These are phyloP conservation scores for Catharus fuscescens DNA, from an alignment of 2,113 vertebrate genomes.

Conservation along the genomic window DNA sequence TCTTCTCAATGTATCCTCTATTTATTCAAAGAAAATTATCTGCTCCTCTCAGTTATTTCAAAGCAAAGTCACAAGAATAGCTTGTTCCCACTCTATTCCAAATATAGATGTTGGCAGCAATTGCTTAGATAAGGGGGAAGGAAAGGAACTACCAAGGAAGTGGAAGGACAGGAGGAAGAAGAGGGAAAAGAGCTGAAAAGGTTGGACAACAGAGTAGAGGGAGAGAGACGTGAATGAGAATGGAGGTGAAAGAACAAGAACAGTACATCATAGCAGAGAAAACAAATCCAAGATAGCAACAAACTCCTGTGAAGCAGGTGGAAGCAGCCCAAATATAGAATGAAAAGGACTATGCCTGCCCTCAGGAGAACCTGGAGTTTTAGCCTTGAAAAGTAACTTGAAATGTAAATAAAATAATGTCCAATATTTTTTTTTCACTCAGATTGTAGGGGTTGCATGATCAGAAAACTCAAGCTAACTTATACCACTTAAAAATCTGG, in stretches of 20 bases:
- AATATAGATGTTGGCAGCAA: conserved; percentile 68
- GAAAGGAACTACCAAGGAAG: conserved; percentile 56
- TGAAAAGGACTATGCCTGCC: not conserved
- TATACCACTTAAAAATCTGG: not conserved
- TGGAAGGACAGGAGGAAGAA: conserved; percentile 21
- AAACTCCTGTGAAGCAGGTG: not conserved
- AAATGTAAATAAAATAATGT: conserved; percentile 19
- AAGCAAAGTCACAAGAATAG: conserved; percentile 71
- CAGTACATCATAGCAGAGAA: not conserved
- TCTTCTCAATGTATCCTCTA: not conserved
- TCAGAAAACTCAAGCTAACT: not conserved
- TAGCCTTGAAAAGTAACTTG: conserved; percentile 7
- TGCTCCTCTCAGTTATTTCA: conserved; percentile 58
- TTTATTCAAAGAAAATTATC: conserved; percentile 59
- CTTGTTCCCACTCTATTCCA: conserved; percentile 70
- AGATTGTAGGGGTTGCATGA: not conserved
- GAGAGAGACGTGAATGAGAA: not conserved
- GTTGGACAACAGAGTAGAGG: not conserved
- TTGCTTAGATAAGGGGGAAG: conserved; percentile 54
- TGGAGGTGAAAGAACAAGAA: not conserved
- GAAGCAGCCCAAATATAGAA: not conserved
- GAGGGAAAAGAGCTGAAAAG: not conserved
- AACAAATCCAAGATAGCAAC: not conserved
- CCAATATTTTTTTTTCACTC: not conserved
- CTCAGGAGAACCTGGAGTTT: not conserved